phyloP scores from a whole-genome alignment of 2,797 vertebrate species.

The Alca torda region DNA sequence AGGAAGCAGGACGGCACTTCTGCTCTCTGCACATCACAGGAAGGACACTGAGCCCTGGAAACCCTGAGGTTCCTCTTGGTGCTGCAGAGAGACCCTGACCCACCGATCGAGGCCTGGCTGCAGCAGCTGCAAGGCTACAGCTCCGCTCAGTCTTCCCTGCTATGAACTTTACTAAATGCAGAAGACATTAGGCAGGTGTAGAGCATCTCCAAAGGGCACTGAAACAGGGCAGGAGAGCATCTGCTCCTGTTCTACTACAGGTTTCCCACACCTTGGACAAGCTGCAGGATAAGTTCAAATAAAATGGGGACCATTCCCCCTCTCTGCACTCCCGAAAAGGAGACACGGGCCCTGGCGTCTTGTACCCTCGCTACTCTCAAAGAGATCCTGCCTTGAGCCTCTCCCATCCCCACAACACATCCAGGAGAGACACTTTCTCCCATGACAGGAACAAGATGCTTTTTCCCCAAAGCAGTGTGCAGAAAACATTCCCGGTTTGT shows the following conservation, averaged over 20 bases:
- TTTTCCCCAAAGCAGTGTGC: background rate
- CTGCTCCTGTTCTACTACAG: background rate
- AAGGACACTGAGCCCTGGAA: background rate
- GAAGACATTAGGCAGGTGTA: background rate
- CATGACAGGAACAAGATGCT: fast-evolving
- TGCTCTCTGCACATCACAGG: background rate
- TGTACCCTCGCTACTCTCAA: background rate
- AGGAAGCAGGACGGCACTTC: background rate
- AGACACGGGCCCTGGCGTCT: fast-evolving
- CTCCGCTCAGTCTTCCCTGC: background rate
- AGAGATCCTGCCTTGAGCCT: background rate
- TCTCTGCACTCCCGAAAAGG: background rate
- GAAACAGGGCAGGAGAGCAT: fast-evolving
- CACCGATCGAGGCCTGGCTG: background rate
- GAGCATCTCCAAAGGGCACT: background rate
- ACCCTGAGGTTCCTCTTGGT: background rate
- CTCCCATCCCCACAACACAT: background rate
- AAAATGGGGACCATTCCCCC: background rate
- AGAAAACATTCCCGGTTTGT: background rate
- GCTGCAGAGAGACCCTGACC: background rate
- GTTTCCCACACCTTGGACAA: background rate
- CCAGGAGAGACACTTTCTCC: background rate
- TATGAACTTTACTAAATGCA: background rate
- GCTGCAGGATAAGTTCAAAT: background rate
- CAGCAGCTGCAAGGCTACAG: background rate